Percentiles rank a stretch among this genome's conserved stretches.
Evolutionary conservation across 2,113 vertebrate species (phyloP).

Genomic region (Ictalurus punctatus): DNA sequence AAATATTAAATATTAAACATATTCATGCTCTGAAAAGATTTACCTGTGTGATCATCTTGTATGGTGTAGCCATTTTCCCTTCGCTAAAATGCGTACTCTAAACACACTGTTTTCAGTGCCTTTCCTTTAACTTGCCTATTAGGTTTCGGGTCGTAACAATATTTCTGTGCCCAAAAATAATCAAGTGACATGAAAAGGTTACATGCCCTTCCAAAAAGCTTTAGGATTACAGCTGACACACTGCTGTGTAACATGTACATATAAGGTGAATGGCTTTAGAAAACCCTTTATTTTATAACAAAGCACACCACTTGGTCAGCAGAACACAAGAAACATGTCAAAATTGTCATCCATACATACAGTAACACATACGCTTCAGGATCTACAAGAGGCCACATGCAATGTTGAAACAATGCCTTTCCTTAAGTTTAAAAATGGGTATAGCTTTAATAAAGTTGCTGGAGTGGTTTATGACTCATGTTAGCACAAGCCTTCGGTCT

Average conservation of each 20-base stretch:
- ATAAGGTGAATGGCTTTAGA: neutral
- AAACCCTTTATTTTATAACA: slow-evolving; percentile 28
- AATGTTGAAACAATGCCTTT: neutral
- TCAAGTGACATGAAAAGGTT: neutral
- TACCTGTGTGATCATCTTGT: neutral
- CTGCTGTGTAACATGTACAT: neutral
- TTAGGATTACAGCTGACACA: neutral
- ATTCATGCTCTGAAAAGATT: slow-evolving; percentile 73
- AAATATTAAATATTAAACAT: slow-evolving; percentile 88
- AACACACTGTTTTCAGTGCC: neutral
- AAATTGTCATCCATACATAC: neutral
- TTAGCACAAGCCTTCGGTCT: neutral
- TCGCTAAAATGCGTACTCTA: neutral
- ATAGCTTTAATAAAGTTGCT: neutral
- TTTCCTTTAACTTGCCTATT: neutral
- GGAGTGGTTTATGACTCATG: neutral
- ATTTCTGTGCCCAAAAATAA: neutral
- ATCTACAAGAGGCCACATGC: neutral
- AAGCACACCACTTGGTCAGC: neutral
- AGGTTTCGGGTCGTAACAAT: neutral
- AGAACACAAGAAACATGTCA: slow-evolving; percentile 8
- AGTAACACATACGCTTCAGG: neutral
- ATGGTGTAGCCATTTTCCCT: neutral
- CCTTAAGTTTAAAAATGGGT: neutral
- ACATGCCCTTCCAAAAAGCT: neutral